Evolutionary conservation across 2,888 invertebrate genomes (phyloP).

Genomic region (Pachymerium ferrugineum): DNA sequence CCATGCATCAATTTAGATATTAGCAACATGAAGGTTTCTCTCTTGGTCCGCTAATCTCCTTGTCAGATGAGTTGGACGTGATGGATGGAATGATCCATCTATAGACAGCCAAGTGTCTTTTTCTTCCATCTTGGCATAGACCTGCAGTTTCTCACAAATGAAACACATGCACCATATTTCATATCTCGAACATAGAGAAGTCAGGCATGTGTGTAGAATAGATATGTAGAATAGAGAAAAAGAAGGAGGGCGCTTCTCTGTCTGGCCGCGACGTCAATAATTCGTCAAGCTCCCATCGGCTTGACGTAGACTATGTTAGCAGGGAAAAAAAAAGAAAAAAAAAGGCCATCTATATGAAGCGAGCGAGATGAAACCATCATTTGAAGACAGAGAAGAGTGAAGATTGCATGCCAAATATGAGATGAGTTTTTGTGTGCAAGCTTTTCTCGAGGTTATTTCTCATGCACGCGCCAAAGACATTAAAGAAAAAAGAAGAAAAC

Average conservation of each 20-base stretch:
- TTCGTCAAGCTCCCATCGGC: conserved; percentile 27
- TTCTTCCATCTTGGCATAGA: conserved; percentile 27
- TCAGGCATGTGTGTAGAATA: conserved; percentile 27
- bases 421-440: conserved; percentile 27
- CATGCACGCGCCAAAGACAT: conserved; percentile 20
- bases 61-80: not conserved
- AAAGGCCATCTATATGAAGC: conserved; percentile 24
- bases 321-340: not conserved
- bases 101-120: conserved; percentile 27
- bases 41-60: conserved; percentile 11
- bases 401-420: conserved; percentile 27
- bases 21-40: conserved; percentile 10
- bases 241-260: too few relatives aligned
- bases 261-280: conserved; percentile 20
- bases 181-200: conserved; percentile 20
- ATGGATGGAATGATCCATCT: conserved; percentile 25
- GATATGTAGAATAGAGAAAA: conserved; percentile 23
- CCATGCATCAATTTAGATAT: conserved; percentile 27
- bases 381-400: conserved; percentile 27
- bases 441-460: conserved; percentile 25
- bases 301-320: conserved; percentile 12
- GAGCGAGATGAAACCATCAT: conserved; percentile 27
- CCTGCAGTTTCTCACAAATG: conserved; percentile 25
- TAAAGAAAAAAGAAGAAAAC: conserved; percentile 7
- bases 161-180: conserved; percentile 25